Evolutionary conservation across 2,113 vertebrate genomes (phyloP).

Genomic region (Chauna torquata): DNA sequence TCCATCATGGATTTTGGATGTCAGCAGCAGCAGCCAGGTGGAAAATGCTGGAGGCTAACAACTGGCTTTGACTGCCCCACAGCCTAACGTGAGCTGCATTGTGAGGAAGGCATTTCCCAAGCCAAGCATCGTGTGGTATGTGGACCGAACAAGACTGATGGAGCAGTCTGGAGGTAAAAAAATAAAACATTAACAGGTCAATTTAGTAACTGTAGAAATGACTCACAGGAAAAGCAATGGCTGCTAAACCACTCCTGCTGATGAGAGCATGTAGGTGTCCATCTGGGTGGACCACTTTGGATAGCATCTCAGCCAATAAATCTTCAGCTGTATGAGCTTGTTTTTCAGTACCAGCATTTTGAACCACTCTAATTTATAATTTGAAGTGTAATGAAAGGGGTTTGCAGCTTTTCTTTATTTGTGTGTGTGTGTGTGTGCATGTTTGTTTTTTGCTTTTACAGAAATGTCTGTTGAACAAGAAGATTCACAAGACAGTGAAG

Average conservation of each 20-base stretch:
- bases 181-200: background rate
- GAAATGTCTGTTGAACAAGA: slow-evolving; percentile 49
- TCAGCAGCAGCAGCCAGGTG: background rate
- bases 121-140: background rate
- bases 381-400: background rate
- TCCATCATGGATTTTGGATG: background rate
- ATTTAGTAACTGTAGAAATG: background rate
- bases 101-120: slow-evolving; percentile 52
- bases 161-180: slow-evolving; percentile 43
- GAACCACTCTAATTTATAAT: background rate
- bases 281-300: background rate
- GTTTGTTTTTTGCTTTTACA: background rate
- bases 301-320: background rate
- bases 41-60: background rate
- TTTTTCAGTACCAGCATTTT: background rate
- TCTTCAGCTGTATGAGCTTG: background rate
- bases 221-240: background rate
- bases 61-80: background rate
- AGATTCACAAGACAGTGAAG: slow-evolving; percentile 19
- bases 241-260: background rate
- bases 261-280: background rate
- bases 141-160: background rate
- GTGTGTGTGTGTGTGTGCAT: background rate
- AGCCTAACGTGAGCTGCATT: background rate
- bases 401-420: background rate